Conservation (phyloP, 2,888 invertebrate genomes). For the Linnaemya vulpina region DNA sequence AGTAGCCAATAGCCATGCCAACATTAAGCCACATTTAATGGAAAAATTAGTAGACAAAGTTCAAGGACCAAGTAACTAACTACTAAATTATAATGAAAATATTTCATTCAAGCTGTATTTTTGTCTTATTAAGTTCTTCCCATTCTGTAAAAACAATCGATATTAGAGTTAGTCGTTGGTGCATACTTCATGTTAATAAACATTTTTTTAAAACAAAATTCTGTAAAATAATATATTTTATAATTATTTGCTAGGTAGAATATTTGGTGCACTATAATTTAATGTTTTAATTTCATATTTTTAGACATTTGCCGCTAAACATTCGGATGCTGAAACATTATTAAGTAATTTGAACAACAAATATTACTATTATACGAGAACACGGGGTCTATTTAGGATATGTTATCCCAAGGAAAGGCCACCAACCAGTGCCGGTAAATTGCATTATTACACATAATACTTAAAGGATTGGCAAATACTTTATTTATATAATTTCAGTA, state of each 20-base stretch:
- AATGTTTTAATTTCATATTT: constrained; percentile 73
- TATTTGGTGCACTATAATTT: no score
- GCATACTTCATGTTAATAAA: no score
- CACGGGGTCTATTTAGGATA: constrained; percentile 95
- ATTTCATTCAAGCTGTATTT: no score
- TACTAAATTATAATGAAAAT: no score
- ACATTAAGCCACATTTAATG: no score
- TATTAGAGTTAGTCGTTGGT: no score
- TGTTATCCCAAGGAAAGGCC: constrained; percentile 97
- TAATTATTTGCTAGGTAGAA: no score
- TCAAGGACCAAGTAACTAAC: no score
- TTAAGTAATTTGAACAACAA: constrained; percentile 92
- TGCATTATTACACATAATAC: background rate
- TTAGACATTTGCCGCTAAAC: constrained; percentile 90
- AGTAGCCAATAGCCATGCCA: no score
- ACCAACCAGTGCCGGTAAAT: constrained; percentile 87
- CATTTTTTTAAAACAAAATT: background rate
- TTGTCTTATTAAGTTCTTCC: no score
- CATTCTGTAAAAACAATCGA: no score
- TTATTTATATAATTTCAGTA: constrained; percentile 84
- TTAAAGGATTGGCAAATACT: background rate
- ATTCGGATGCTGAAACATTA: constrained; percentile 87
- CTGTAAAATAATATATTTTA: background rate
- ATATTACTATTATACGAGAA: constrained; percentile 95
- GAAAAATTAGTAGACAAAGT: no score